phyloP scores from a whole-genome alignment of 2,797 vertebrate species.

The Myioborus miniatus region DNA sequence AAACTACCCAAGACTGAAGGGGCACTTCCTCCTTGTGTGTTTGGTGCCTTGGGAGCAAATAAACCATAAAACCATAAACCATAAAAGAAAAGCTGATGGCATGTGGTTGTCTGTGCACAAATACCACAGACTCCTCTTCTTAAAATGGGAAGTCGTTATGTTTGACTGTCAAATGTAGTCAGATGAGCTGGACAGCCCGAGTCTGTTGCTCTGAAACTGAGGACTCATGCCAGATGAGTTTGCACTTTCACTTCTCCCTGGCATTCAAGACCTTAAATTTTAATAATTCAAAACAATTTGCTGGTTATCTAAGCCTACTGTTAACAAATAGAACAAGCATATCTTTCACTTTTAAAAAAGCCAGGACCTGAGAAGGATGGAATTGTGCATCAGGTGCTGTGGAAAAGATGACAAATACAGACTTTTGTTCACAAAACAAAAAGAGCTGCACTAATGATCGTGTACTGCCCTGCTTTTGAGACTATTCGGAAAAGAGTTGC shows the following conservation, averaged over 20 bases:
- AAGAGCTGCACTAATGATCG: background rate
- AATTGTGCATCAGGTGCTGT: background rate
- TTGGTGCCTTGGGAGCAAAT: background rate
- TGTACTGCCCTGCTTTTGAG: background rate
- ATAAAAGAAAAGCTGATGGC: background rate
- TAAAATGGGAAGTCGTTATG: background rate
- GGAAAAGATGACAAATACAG: background rate
- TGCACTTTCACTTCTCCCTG: slow-evolving; percentile 32
- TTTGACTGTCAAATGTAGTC: background rate
- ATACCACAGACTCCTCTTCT: background rate
- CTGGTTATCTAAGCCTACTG: background rate
- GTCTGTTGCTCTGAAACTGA: background rate
- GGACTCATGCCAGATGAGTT: background rate
- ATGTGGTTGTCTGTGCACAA: background rate
- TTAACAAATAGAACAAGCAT: background rate
- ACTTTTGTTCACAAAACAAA: background rate
- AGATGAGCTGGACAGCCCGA: background rate
- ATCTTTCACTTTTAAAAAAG: background rate
- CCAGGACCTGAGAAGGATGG: background rate
- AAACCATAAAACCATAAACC: background rate
- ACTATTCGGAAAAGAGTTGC: background rate
- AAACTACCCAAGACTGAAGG: background rate
- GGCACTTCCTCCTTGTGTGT: background rate
- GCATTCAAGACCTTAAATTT: background rate
- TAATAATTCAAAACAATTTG: background rate